phyloP scores from a whole-genome alignment of 2,888 invertebrate species.

The Dicranocentrus wangi region DNA sequence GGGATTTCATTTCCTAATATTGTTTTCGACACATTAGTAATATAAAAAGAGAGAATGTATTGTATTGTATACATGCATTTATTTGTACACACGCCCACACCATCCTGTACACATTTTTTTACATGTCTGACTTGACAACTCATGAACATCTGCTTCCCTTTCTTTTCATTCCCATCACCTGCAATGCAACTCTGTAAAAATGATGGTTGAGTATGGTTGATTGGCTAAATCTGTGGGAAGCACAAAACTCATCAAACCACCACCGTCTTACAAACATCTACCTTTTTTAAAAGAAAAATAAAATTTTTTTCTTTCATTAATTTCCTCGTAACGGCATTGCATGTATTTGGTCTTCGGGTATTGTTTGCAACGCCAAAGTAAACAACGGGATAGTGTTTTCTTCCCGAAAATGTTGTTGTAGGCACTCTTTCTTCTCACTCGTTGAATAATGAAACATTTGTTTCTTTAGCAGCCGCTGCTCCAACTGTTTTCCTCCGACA shows the following conservation, averaged over 20 bases:
- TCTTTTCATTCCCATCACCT: constrained; percentile 42
- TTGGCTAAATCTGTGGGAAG: constrained; percentile 51
- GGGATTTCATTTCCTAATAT: too few relatives aligned
- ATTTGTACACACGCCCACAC: too few relatives aligned
- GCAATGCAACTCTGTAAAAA: constrained; percentile 8
- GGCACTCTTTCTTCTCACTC: too few relatives aligned
- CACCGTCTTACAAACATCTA: background rate
- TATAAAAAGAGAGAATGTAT: too few relatives aligned
- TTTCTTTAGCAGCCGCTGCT: background rate
- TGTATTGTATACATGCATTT: too few relatives aligned
- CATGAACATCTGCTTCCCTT: constrained; percentile 42
- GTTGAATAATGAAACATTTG: too few relatives aligned
- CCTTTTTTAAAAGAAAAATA: constrained; percentile 8
- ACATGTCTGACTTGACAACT: constrained; percentile 1
- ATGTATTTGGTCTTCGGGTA: background rate
- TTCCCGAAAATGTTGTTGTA: background rate
- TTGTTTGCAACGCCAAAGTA: background rate
- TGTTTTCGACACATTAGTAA: too few relatives aligned
- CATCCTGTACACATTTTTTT: background rate
- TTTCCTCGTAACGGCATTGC: constrained; percentile 1
- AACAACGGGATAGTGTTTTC: background rate
- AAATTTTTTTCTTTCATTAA: constrained; percentile 23
- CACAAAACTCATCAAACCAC: constrained; percentile 26
- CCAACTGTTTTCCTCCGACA: background rate
- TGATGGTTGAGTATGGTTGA: constrained; percentile 27